These are phyloP conservation scores for Bombylius discolor DNA, from an alignment of 2,888 invertebrate species.

Conservation along the genomic window DNA sequence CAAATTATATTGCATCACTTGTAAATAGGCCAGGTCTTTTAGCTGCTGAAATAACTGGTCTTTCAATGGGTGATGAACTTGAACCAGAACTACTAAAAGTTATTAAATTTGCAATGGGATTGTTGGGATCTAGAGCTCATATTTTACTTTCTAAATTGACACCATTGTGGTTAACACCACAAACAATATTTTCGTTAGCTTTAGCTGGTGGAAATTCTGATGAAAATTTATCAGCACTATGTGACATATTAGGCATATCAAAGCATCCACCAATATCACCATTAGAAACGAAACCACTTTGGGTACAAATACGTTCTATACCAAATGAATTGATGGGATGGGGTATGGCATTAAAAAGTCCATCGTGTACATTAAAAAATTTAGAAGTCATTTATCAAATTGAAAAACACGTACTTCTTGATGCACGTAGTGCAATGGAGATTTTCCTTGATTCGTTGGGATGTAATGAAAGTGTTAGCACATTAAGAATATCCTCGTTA, in stretches of 20 bases:
- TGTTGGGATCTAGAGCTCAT: conserved; percentile 40
- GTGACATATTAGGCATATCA: conserved; percentile 38
- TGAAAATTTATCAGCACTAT: conserved; percentile 40
- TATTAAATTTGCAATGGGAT: conserved; percentile 39
- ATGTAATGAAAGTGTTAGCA: conserved; percentile 40
- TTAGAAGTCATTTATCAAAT: conserved; percentile 40
- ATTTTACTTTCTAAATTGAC: conserved; percentile 39
- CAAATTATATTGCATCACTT: conserved; percentile 42
- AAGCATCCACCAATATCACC: conserved; percentile 36
- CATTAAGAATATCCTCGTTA: conserved; percentile 39
- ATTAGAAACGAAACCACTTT: conserved; percentile 24
- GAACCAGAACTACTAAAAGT: conserved; percentile 36
- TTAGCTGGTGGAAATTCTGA: conserved; percentile 42
- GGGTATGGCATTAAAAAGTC: conserved; percentile 39
- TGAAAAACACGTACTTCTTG: conserved; percentile 32
- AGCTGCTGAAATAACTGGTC: conserved; percentile 36
- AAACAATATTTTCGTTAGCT: conserved; percentile 40
- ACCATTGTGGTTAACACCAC: conserved; percentile 40
- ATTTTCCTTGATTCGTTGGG: conserved; percentile 39
- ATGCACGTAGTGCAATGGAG: conserved; percentile 33
- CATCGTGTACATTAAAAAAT: conserved; percentile 38
- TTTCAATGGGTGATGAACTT: conserved; percentile 31
- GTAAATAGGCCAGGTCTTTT: conserved; percentile 40
- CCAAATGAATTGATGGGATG: conserved; percentile 40
- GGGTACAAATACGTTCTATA: conserved; percentile 35